phyloP scores from a whole-genome alignment of 2,113 vertebrate genomes.

The Regulus satrapa region DNA sequence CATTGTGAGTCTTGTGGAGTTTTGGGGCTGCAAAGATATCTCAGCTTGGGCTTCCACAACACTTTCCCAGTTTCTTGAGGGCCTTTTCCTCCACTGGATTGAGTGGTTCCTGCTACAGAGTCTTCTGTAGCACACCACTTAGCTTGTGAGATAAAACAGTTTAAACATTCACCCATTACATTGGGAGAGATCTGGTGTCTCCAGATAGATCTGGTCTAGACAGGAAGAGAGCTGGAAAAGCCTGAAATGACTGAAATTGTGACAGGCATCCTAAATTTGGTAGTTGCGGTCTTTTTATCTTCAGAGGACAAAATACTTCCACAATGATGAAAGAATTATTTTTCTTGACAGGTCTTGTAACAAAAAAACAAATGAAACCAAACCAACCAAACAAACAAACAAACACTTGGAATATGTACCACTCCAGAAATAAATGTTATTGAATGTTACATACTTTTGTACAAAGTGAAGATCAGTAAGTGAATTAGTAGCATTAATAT shows the following conservation, averaged over 20 bases:
- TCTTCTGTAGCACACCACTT: not conserved
- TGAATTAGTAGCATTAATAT: too few species aligned
- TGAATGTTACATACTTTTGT: not conserved
- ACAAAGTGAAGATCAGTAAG: not conserved
- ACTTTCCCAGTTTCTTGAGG: not conserved
- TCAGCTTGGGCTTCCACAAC: not conserved
- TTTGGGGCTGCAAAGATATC: not conserved
- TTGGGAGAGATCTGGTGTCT: not conserved
- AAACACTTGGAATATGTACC: not conserved
- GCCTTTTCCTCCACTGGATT: rapidly evolving
- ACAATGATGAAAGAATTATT: not conserved
- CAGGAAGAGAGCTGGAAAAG: not conserved
- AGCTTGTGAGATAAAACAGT: not conserved
- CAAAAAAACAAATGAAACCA: rapidly evolving
- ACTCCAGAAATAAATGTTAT: not conserved
- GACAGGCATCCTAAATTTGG: not conserved
- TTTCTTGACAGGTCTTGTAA: not conserved
- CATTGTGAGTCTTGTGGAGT: not conserved
- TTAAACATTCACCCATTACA: not conserved
- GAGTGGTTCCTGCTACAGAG: not conserved
- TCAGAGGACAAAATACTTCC: not conserved
- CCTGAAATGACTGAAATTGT: not conserved
- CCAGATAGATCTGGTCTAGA: not conserved
- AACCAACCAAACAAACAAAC: not conserved
- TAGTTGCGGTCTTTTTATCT: not conserved